phyloP scores from a whole-genome alignment of 2,888 invertebrate species.

The Cataglyphis albicans region DNA sequence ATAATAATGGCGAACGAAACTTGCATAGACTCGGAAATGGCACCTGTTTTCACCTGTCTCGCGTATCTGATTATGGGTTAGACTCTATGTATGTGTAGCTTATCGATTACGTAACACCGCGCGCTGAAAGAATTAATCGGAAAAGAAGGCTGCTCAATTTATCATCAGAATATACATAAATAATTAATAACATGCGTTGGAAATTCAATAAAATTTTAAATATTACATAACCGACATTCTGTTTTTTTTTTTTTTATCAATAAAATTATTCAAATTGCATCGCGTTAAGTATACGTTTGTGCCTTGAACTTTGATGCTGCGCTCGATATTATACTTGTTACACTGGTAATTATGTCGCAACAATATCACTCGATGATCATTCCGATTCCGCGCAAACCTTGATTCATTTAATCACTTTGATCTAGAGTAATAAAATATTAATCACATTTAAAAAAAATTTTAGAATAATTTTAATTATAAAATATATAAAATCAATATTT shows the following conservation, averaged over 20 bases:
- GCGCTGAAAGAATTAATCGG: conserved; percentile 53
- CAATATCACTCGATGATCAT: background rate
- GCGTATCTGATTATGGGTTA: conserved; percentile 13
- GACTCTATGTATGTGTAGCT: background rate
- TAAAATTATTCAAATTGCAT: conserved; percentile 22
- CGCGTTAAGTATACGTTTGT: conserved; percentile 6
- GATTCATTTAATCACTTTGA: conserved; percentile 8
- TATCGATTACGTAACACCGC: conserved; percentile 34
- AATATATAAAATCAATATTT: background rate
- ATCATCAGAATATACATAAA: conserved; percentile 22
- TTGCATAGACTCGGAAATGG: conserved; percentile 10
- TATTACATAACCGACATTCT: conserved; percentile 22
- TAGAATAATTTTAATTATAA: background rate
- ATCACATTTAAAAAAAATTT: background rate
- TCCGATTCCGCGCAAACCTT: background rate
- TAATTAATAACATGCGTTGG: conserved; percentile 45
- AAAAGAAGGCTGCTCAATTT: conserved; percentile 27
- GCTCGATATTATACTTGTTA: conserved; percentile 35
- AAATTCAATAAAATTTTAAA: conserved; percentile 45
- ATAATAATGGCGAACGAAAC: background rate
- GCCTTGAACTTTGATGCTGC: conserved; percentile 54
- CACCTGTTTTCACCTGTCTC: conserved; percentile 9
- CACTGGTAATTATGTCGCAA: conserved; percentile 12
- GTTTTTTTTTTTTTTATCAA: background rate
- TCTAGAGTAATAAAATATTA: background rate